phyloP scores from a whole-genome alignment of 1,140 invertebrate species.

The Leptonema lineaticorne region DNA sequence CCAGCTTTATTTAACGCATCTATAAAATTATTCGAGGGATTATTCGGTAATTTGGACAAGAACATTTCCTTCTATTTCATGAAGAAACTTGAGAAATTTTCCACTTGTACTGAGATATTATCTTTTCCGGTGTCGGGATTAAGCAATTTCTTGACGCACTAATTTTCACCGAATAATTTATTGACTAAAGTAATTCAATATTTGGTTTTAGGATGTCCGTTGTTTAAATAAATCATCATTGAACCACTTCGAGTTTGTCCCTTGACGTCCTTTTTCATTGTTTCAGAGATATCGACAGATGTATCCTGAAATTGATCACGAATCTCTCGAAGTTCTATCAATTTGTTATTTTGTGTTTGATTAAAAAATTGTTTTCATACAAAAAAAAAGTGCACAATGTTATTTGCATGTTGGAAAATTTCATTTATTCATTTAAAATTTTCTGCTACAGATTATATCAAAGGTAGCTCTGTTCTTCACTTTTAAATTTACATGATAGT shows the following conservation, averaged over 20 bases:
- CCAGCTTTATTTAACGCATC: not conserved
- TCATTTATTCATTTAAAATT: too few species aligned
- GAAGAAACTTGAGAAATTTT: too few species aligned
- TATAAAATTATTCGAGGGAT: constrained; percentile 1
- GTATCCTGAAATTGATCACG: constrained; percentile 4
- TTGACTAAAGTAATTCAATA: constrained; percentile 19
- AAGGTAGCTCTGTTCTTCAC: too few species aligned
- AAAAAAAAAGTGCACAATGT: too few species aligned
- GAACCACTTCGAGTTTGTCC: not conserved
- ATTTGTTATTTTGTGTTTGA: not conserved
- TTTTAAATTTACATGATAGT: too few species aligned
- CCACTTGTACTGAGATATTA: not conserved
- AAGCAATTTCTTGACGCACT: constrained; percentile 13
- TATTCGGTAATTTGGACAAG: not conserved
- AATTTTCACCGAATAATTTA: constrained; percentile 24
- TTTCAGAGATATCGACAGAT: constrained; percentile 11
- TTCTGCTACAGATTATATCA: too few species aligned
- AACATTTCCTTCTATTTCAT: not conserved
- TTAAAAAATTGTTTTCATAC: too few species aligned
- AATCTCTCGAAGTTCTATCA: not conserved
- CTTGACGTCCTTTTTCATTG: not conserved
- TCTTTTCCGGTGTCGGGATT: not conserved
- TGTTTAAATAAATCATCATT: constrained; percentile 21
- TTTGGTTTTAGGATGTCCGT: not conserved
- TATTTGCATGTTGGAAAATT: too few species aligned